Base-by-base conservation (phyloP, 2,797 vertebrate species). In the Pelochelys cantorii region DNA sequence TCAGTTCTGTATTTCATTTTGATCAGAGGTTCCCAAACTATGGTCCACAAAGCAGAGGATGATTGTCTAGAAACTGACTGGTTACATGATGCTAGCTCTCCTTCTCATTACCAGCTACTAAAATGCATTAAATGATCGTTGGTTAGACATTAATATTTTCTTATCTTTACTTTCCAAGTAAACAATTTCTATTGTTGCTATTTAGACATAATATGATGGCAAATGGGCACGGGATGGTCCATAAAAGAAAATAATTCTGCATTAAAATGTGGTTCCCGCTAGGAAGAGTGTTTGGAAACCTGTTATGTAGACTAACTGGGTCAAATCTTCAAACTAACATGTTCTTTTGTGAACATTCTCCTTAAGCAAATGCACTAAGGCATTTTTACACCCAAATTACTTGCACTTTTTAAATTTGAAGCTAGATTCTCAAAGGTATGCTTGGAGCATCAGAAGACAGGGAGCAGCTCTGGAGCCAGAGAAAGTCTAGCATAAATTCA, bases 21-120 rank as follows among this genome's bases (percentile, higher is more conserved):
- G 60, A 59, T 42, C 1, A 0, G 0, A 0, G 0, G 29, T 4
- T 55, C 54, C 31, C 11, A 25, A 27, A 80, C 75, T 2, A 11
- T 86, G 81, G 85, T 79, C 42, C 31, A 17, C 0, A 2, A 17
- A 53, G 55, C 34, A 75, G 60, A 74, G 54, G n/a, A 42, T 7
- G 48, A n/a, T 48, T 3, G 29, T 11, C n/a, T 1, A 1, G 0
- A n/a, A 79, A 48, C 60, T 11, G 2, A 17, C 1, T 0, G 5
- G 53, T 81, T 25, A 25, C 57, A 23, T 3, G 17, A 48, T 9
- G 52, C n/a, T 25, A 34, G 55, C 25, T 84, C 37, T 27, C n/a
- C 71, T 79, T 2, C 29, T 74, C 18, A 1, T 34, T 81, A 59
- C 55, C 65, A 20, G 74, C 56, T 65, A 65, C 15, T 82, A 27